Conservation (phyloP, 2,797 vertebrate species). For the Pachyuromys duprasi region DNA sequence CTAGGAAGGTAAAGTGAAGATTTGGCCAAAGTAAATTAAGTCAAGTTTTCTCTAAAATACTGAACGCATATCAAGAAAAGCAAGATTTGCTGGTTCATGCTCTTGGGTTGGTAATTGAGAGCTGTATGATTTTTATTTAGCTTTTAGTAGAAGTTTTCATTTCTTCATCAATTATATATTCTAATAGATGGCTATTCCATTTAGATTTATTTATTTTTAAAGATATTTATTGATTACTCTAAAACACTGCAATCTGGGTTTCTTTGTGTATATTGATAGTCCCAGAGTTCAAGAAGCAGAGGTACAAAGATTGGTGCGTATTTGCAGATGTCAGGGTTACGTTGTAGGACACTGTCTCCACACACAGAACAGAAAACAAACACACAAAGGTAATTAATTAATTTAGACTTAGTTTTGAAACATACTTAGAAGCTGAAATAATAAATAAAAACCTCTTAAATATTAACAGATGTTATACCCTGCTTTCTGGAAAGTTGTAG, state of each 20-base stretch:
- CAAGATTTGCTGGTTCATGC: constrained; percentile 2
- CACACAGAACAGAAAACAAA: background rate
- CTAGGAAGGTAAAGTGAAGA: constrained; percentile 45
- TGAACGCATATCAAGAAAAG: constrained; percentile 33
- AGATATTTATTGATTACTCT: background rate
- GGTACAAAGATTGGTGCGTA: background rate
- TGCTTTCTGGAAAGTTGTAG: background rate
- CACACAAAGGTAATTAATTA: constrained; percentile 13
- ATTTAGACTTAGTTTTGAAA: constrained; percentile 47
- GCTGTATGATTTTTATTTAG: background rate
- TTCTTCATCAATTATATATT: background rate
- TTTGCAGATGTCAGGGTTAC: background rate
- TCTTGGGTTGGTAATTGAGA: constrained; percentile 46
- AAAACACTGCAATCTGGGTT: background rate
- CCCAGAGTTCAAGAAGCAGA: background rate
- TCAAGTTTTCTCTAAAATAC: constrained; percentile 42
- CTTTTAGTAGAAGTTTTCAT: background rate
- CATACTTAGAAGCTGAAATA: background rate
- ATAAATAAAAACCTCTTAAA: background rate
- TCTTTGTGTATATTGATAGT: background rate
- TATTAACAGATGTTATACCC: background rate
- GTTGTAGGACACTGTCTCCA: background rate
- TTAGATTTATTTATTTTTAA: background rate
- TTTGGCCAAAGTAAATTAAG: constrained; percentile 10
- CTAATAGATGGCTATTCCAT: background rate